phyloP scores from a whole-genome alignment of 1,140 invertebrate species.

The Drosophila asahinai region DNA sequence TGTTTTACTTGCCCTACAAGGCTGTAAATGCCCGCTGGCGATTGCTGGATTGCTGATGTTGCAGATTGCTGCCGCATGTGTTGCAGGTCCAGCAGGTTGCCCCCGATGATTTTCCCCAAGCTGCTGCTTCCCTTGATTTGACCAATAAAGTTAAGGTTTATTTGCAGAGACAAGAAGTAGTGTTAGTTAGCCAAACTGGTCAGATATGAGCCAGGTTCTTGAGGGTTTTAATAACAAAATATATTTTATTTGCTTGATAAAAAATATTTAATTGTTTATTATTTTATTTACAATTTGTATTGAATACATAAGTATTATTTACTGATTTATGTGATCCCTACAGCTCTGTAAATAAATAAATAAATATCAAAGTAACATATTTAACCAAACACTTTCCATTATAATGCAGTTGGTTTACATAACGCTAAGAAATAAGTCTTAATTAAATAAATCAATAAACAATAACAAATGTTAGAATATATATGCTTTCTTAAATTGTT shows the following conservation, averaged over 20 bases:
- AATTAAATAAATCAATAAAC: too few species aligned
- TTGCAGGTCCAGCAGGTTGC: slow-evolving; percentile 9
- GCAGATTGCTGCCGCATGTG: slow-evolving; percentile 10
- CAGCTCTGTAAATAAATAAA: too few species aligned
- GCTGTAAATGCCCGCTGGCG: slow-evolving; percentile 70
- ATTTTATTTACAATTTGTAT: background rate
- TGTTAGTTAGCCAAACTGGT: background rate
- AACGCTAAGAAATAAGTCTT: too few species aligned
- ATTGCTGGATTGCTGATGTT: slow-evolving; percentile 26
- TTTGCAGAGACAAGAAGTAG: background rate
- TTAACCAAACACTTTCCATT: too few species aligned
- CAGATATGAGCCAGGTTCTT: too few species aligned
- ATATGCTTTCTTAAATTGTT: too few species aligned
- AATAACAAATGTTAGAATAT: background rate
- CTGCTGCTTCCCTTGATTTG: slow-evolving; percentile 17
- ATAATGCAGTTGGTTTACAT: too few species aligned
- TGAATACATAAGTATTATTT: too few species aligned
- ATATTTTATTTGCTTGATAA: background rate
- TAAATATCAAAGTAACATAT: too few species aligned
- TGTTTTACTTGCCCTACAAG: slow-evolving; percentile 76
- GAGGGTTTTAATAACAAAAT: background rate
- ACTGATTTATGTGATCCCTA: too few species aligned
- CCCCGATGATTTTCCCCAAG: background rate
- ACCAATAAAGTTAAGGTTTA: slow-evolving; percentile 9
- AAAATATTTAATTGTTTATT: background rate